Base-by-base conservation (phyloP, 2,888 invertebrate species). In the Mongoloraphidia duomilia region DNA sequence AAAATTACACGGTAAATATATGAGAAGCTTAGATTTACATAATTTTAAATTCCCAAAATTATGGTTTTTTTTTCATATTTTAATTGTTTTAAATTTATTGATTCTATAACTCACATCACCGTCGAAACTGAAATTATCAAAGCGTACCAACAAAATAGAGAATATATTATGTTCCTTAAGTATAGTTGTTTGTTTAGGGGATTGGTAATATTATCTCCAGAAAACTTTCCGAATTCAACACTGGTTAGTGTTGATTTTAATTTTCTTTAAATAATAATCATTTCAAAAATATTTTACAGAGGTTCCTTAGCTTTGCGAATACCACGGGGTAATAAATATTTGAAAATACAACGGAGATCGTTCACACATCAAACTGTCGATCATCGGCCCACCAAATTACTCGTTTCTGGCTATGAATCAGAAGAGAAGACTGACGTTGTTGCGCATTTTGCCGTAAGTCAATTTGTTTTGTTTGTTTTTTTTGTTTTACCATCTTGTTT, bases 371-470 rank as follows among this genome's bases (percentile, higher is more conserved):
- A 17, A 11, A 43, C 84, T 10, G 80, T 90, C 38, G 94, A 95
- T 70, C 85, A 92, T 57, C 71, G 94, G 49, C 91, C 94, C 1
- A 83, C 87, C 3, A 82, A 88, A 52, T 72, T 95, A 50, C 76
- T 90, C 52, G 82, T 95, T 44, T 86, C 88, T 6, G 93, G 93
- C 12, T 93, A 92, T 68, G 83, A 84, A 59, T 75, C 77, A 10
- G 88, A 89, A 53, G 92, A 92, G 58, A 77, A 87, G 55, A 83
- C 85, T 34, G 80, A 83, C 37, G 76, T 94, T 38, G 66, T 89
- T 50, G 73, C 77, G 9, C 93, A 93, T 67, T 90, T 94, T 66
- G 79, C 84, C 65, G 93, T 93, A 68, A 76, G 77, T 50, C 13
- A 14, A 17, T 37, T 37, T n/a, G 6, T 37, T 34, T 17, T 17